A percentile compares a stretch with the other conserved stretches of the same genome.
Evolutionary conservation across 2,888 invertebrate species (phyloP).

Genomic region (Lathronympha strigana): DNA sequence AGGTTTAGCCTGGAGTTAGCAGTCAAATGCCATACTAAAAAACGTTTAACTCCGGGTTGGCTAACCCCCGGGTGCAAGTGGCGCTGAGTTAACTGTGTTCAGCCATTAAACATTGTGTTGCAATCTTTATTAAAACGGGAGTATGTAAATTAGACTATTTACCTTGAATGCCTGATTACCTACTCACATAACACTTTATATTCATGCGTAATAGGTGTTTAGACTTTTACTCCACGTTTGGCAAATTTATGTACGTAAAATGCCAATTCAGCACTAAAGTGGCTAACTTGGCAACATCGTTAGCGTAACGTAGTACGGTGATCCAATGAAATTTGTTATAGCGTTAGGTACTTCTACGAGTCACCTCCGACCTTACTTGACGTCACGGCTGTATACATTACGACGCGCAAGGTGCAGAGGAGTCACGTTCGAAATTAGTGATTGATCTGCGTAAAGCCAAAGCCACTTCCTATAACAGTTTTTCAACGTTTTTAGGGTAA

Average conservation of each 20-base stretch:
- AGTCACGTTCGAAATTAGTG: slow-evolving; percentile 12
- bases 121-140: background rate
- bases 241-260: too few species aligned
- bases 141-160: background rate
- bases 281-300: too few species aligned
- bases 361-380: slow-evolving; percentile 32
- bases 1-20: too few species aligned
- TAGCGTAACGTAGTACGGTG: background rate
- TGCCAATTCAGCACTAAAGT: background rate
- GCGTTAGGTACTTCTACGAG: slow-evolving; percentile 4
- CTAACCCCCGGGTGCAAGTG: too few species aligned
- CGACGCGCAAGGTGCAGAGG: background rate
- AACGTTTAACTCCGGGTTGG: too few species aligned
- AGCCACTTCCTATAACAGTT: too few species aligned
- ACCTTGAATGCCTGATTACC: background rate
- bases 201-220: too few species aligned
- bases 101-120: too few species aligned
- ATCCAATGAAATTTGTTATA: slow-evolving; percentile 15
- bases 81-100: too few species aligned
- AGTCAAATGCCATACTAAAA: too few species aligned
- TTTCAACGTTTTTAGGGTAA: too few species aligned
- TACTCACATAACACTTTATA: background rate
- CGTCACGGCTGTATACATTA: slow-evolving; percentile 25
- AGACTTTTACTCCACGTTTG: too few species aligned
- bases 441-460: background rate